Conservation (phyloP, 2,888 invertebrate species). For the Gryllus longicercus region DNA sequence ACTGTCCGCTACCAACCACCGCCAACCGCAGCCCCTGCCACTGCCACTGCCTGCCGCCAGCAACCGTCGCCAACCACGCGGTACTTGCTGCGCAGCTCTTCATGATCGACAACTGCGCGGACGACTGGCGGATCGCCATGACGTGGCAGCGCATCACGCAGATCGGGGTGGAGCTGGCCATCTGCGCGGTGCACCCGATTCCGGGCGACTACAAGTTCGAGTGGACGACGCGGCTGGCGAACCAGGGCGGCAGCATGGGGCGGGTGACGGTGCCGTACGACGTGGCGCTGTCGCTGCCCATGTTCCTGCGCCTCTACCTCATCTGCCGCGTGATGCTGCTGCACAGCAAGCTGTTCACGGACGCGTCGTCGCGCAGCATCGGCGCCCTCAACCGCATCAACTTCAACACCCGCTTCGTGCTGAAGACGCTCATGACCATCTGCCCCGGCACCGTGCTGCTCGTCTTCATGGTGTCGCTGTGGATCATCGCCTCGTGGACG, state of each 20-base stretch:
- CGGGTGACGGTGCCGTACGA: conserved; percentile 83
- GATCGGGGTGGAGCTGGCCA: conserved; percentile 85
- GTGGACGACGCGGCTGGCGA: conserved; percentile 94
- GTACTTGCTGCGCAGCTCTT: conserved; percentile 71
- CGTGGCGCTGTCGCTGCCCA: conserved; percentile 94
- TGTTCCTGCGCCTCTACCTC: conserved; percentile 99
- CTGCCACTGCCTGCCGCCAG: no score
- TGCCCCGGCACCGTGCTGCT: conserved; percentile 96
- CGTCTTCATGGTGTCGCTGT: conserved; percentile 98
- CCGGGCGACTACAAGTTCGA: conserved; percentile 94
- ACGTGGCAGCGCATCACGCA: conserved; percentile 95
- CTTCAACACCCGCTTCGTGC: conserved; percentile 95
- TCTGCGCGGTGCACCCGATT: conserved; percentile 97
- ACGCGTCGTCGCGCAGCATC: conserved; percentile 88
- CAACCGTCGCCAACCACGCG: no score
- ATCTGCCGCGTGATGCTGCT: conserved; percentile 99
- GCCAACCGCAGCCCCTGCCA: no score
- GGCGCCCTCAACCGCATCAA: conserved; percentile 95
- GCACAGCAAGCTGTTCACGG: conserved; percentile 99
- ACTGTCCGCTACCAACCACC: no score
- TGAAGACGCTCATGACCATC: conserved; percentile 99
- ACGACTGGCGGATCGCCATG: conserved; percentile 99
- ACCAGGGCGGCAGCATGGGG: conserved; percentile 66
- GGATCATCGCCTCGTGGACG: conserved; percentile 99
- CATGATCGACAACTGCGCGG: conserved; percentile 99